Conservation (phyloP, 2,888 invertebrate species). For the Alcis repandata region DNA sequence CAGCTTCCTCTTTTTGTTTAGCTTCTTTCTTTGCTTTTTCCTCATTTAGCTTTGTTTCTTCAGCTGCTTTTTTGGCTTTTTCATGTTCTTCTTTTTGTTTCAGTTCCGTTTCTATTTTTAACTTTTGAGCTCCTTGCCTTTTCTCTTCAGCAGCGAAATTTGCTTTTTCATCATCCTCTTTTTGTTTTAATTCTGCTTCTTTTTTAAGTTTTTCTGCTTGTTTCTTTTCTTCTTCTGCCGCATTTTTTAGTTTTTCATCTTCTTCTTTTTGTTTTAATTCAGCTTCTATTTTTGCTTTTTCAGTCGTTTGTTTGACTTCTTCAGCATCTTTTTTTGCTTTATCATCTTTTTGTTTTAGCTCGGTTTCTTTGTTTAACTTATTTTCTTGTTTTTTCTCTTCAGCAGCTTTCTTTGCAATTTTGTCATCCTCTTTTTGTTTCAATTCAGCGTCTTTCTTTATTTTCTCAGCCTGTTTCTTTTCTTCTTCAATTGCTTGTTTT, state of each 20-base stretch:
- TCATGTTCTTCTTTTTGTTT: conserved; percentile 8
- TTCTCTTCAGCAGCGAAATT: neutral
- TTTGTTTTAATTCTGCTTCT: conserved; percentile 1
- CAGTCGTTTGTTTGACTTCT: conserved; percentile 28
- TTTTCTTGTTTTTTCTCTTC: conserved; percentile 23
- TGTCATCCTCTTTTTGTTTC: conserved; percentile 31
- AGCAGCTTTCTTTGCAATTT: neutral
- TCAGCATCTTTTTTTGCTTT: conserved; percentile 11
- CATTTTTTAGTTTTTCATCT: conserved; percentile 27
- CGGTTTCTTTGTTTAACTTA: conserved; percentile 12
- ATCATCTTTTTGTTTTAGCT: neutral
- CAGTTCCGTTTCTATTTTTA: neutral
- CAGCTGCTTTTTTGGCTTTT: neutral
- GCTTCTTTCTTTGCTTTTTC: conserved; percentile 4
- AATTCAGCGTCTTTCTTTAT: conserved; percentile 10
- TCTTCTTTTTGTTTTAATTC: conserved; percentile 11
- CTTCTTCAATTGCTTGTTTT: conserved; percentile 31
- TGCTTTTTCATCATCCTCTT: conserved; percentile 5
- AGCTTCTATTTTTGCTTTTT: neutral
- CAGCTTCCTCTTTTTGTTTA: no score
- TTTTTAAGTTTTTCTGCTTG: neutral
- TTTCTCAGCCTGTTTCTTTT: conserved; percentile 22
- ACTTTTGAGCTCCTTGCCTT: neutral
- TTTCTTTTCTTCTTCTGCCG: conserved; percentile 21
- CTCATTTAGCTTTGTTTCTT: neutral